Evolutionary conservation across 2,797 vertebrate genomes (phyloP).

Genomic region (Cyprinella venusta): DNA sequence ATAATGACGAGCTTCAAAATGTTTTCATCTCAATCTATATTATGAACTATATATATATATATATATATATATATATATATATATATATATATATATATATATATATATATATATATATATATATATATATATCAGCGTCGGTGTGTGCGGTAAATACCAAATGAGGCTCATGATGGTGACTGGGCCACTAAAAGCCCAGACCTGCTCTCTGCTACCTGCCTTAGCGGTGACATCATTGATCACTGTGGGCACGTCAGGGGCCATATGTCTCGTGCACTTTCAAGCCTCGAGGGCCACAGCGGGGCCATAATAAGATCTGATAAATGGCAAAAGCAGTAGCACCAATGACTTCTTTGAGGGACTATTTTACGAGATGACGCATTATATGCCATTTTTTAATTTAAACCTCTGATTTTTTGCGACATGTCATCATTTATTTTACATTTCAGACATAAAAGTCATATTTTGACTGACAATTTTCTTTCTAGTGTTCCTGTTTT

Average conservation of each 20-base stretch:
- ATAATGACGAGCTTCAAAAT: not conserved
- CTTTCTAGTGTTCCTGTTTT: not conserved
- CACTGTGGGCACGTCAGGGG: slow-evolving; percentile 35
- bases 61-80: no score
- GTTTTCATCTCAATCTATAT: not conserved
- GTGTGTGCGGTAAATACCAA: slow-evolving; percentile 33
- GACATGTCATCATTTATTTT: not conserved
- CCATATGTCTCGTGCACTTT: slow-evolving; percentile 43
- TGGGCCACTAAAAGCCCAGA: not conserved
- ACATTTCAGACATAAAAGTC: not conserved
- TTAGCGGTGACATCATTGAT: slow-evolving; percentile 56
- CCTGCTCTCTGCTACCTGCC: slow-evolving; percentile 26
- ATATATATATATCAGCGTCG: not conserved
- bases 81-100: no score
- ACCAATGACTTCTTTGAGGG: not conserved
- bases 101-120: no score
- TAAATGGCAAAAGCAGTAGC: not conserved
- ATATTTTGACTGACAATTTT: not conserved
- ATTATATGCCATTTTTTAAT: slow-evolving; percentile 13
- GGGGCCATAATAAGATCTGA: slow-evolving; percentile 1
- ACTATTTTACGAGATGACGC: slow-evolving; percentile 3
- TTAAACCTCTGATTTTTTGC: not conserved
- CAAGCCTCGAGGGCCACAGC: slow-evolving; percentile 4
- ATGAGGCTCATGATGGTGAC: slow-evolving; percentile 9
- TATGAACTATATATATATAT: not conserved